Percentiles rank a stretch among this genome's conserved stretches.
These are phyloP conservation scores for Hydractinia symbiolongicarpus DNA, from an alignment of 30 jellyfish, hydroid and myxozoan species.

Conservation along the genomic window DNA sequence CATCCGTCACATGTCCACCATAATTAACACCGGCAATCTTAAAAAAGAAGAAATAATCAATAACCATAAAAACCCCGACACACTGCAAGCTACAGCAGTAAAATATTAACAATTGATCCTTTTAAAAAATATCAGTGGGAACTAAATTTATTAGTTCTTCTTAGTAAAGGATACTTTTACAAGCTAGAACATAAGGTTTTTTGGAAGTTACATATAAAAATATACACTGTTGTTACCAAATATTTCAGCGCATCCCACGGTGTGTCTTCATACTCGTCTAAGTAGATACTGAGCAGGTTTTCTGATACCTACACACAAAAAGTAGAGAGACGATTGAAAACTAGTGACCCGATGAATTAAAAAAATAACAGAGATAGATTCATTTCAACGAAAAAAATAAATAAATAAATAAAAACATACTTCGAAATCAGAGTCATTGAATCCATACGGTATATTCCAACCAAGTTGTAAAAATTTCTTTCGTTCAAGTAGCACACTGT, in stretches of 20 bases:
- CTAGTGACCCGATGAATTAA: no score
- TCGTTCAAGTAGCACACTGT: constrained; percentile 86
- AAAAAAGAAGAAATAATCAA: neutral
- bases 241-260: constrained; percentile 99
- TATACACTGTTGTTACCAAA: constrained; percentile 40
- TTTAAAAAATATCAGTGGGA: no score
- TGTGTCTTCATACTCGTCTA: constrained; percentile 90
- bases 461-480: constrained; percentile 94
- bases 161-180: no score
- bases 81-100: no score
- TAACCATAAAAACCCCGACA: no score
- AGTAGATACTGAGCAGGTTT: constrained; percentile 84
- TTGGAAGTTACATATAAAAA: no score
- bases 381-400: neutral
- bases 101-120: no score
- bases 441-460: constrained; percentile 94
- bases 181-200: no score
- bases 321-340: no score
- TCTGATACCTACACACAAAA: constrained; percentile 80
- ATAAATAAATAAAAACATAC: constrained; percentile 26
- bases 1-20: constrained; percentile 99
- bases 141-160: no score
- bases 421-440: constrained; percentile 97
- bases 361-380: neutral
- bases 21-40: constrained; percentile 99